Evolutionary conservation across 1,140 invertebrate species (phyloP).

Genomic region (Schlechtendalia chinensis): DNA sequence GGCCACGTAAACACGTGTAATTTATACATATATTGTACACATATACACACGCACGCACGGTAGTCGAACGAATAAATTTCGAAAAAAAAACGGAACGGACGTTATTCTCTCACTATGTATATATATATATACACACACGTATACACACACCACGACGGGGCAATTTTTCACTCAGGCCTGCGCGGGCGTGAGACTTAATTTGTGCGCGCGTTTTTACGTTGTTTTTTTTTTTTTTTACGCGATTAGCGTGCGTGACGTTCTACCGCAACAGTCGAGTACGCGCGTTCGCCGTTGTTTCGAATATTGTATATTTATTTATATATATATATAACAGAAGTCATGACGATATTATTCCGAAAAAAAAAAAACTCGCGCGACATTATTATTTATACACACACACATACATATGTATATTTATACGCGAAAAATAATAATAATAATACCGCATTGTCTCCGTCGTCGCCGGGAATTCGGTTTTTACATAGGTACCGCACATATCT

Average conservation of each 20-base stretch:
- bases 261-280: too few relatives aligned
- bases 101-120: not conserved
- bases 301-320: too few relatives aligned
- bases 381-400: too few relatives aligned
- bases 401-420: not conserved
- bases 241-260: constrained; percentile 4
- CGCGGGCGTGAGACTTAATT: constrained; percentile 21
- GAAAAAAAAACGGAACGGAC: constrained; percentile 18
- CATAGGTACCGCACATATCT: not conserved
- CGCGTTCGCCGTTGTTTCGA: too few relatives aligned
- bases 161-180: constrained; percentile 31
- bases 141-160: not conserved
- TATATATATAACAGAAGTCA: not conserved
- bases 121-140: too few relatives aligned
- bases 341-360: not conserved
- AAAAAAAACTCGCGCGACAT: too few relatives aligned
- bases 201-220: not conserved
- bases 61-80: constrained; percentile 33
- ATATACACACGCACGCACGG: not conserved
- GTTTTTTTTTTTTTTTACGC: constrained; percentile 4
- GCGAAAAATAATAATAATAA: constrained; percentile 22
- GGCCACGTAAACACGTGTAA: constrained; percentile 46
- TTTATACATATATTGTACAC: constrained; percentile 19
- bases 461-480: not conserved
- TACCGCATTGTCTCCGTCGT: not conserved